Conservation (phyloP, 2,888 invertebrate genomes). For the Thereva unica region DNA sequence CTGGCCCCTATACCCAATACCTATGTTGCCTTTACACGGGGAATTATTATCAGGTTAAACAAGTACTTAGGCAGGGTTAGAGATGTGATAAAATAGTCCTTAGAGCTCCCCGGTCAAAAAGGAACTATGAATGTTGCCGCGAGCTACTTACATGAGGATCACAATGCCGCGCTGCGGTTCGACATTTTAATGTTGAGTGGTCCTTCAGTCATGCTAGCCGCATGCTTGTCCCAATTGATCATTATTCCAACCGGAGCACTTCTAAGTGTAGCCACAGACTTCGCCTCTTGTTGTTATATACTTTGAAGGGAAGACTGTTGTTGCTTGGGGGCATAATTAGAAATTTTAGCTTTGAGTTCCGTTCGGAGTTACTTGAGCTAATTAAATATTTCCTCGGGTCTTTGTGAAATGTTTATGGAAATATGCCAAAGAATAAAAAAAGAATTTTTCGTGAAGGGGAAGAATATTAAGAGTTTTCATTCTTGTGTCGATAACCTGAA, state of each 20-base stretch:
- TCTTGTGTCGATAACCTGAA: no score
- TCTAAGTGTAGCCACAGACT: background rate
- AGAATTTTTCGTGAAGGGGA: no score
- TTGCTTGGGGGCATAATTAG: constrained; percentile 23
- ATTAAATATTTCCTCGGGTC: constrained; percentile 24
- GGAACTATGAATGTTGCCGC: constrained; percentile 19
- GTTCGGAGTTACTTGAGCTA: background rate
- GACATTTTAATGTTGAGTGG: constrained; percentile 10
- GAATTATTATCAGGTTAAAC: constrained; percentile 7
- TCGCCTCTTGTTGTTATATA: constrained; percentile 11
- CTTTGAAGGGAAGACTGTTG: constrained; percentile 8
- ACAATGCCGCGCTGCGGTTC: constrained; percentile 11
- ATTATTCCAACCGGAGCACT: constrained; percentile 10
- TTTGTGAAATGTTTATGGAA: background rate
- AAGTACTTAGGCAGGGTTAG: constrained; percentile 5
- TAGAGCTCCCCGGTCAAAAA: background rate
- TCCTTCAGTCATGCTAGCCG: background rate
- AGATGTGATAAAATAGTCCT: background rate
- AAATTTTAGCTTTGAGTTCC: constrained; percentile 6
- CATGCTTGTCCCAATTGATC: background rate
- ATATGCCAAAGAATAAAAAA: no score
- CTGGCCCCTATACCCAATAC: background rate
- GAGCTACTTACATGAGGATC: constrained; percentile 13
- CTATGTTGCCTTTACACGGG: constrained; percentile 1
- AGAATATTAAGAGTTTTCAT: no score